Percentiles rank a stretch among this genome's conserved stretches.
These are phyloP conservation scores for Tichodroma muraria DNA, from an alignment of 2,113 vertebrate genomes.

Conservation along the genomic window DNA sequence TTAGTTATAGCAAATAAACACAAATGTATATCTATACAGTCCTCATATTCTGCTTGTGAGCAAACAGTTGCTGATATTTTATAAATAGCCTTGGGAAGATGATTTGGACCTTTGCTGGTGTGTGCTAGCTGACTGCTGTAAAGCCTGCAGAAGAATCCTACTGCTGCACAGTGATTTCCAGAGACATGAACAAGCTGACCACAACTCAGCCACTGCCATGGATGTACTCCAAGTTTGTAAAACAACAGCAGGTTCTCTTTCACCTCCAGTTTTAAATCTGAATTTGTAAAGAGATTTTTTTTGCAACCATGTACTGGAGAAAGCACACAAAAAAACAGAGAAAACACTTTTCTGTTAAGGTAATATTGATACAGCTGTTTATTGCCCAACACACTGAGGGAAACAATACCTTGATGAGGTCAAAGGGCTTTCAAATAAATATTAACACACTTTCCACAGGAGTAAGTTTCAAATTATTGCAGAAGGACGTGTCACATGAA, in stretches of 20 bases:
- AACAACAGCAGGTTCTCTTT: background rate
- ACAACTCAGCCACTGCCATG: background rate
- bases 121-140: background rate
- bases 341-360: background rate
- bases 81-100: background rate
- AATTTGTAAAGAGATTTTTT: background rate
- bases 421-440: background rate
- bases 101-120: background rate
- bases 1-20: background rate
- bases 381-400: background rate
- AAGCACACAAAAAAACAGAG: background rate
- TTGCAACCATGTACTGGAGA: background rate
- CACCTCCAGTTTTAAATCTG: background rate
- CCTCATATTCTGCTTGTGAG: background rate
- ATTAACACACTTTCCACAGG: background rate
- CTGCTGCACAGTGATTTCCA: background rate
- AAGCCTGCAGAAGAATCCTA: background rate
- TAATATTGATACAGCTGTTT: slow-evolving; percentile 37
- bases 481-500: background rate
- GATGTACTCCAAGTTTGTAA: background rate
- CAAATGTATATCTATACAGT: background rate
- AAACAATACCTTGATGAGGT: background rate
- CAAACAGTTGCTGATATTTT: background rate
- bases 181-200: background rate
- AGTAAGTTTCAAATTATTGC: background rate